Conservation (phyloP, 2,797 vertebrate genomes). For the Alosa sapidissima region DNA sequence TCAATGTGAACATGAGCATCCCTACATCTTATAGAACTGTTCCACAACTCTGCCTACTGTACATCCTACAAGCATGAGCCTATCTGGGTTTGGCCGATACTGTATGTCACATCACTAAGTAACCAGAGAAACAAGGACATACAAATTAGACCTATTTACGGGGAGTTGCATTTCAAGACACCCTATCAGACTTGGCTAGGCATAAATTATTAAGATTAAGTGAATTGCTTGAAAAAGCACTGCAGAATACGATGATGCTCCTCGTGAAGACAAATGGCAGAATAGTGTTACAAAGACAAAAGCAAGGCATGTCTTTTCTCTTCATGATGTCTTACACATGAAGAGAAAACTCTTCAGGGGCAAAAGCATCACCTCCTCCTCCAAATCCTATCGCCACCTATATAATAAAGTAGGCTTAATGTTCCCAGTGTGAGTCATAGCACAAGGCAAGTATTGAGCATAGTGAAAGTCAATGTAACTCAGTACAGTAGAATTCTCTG, state of each 20-base stretch:
- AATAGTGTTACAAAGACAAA: slow-evolving; percentile 52
- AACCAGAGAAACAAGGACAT: neutral
- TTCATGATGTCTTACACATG: slow-evolving; percentile 1
- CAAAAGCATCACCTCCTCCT: neutral
- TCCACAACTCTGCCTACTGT: neutral
- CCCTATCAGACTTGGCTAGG: slow-evolving; percentile 48
- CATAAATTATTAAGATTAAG: slow-evolving; percentile 76
- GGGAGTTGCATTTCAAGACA: slow-evolving; percentile 71
- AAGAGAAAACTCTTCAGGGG: neutral
- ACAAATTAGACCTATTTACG: neutral
- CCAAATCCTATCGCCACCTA: too few relatives aligned
- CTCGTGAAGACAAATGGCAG: slow-evolving; percentile 42
- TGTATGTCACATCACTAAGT: neutral
- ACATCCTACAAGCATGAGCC: neutral
- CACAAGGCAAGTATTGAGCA: neutral
- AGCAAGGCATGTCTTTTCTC: too few relatives aligned
- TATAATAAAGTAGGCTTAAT: neutral
- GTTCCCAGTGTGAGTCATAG: neutral
- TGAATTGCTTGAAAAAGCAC: slow-evolving; percentile 57
- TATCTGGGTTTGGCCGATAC: neutral
- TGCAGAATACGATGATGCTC: slow-evolving; percentile 52
- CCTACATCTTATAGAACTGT: neutral
- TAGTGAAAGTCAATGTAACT: neutral
- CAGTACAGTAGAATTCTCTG: neutral
- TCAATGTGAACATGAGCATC: neutral